These are phyloP conservation scores for Albula glossodonta DNA, from an alignment of 2,113 vertebrate genomes.

Conservation along the genomic window DNA sequence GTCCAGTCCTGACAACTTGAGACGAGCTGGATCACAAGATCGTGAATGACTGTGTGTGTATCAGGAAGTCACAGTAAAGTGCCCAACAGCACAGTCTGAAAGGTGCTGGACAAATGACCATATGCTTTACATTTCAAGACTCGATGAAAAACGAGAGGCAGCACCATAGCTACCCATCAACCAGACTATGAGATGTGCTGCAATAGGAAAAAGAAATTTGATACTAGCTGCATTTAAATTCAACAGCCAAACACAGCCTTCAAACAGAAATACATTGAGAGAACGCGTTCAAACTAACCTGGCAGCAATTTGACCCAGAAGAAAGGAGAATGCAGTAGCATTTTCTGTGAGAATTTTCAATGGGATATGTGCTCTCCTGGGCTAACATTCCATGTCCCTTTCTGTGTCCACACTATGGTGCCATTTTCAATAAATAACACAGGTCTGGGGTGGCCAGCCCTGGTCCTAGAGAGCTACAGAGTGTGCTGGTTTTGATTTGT, in stretches of 20 bases:
- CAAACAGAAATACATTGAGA: not conserved
- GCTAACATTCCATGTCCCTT: too few species aligned
- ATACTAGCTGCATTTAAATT: not conserved
- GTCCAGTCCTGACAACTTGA: too few species aligned
- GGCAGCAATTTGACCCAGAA: not conserved
- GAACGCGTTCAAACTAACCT: not conserved
- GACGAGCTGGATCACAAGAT: too few species aligned
- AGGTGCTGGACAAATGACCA: not conserved
- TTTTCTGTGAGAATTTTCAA: not conserved
- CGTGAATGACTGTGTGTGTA: too few species aligned
- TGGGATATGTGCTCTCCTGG: too few species aligned
- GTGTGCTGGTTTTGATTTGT: too few species aligned
- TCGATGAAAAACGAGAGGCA: not conserved
- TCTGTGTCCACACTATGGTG: too few species aligned
- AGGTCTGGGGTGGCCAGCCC: too few species aligned
- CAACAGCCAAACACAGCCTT: not conserved
- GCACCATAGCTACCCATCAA: not conserved
- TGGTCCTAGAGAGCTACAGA: too few species aligned
- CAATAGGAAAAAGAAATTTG: not conserved
- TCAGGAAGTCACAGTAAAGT: too few species aligned
- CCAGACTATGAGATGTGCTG: not conserved
- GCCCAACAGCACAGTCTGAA: not conserved
- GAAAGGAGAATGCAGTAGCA: not conserved
- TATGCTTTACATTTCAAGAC: not conserved
- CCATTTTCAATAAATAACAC: too few species aligned